Percentiles rank a stretch among this genome's conserved stretches.
phyloP scores from a whole-genome alignment of 2,888 invertebrate species.

The Cephus pulcher region DNA sequence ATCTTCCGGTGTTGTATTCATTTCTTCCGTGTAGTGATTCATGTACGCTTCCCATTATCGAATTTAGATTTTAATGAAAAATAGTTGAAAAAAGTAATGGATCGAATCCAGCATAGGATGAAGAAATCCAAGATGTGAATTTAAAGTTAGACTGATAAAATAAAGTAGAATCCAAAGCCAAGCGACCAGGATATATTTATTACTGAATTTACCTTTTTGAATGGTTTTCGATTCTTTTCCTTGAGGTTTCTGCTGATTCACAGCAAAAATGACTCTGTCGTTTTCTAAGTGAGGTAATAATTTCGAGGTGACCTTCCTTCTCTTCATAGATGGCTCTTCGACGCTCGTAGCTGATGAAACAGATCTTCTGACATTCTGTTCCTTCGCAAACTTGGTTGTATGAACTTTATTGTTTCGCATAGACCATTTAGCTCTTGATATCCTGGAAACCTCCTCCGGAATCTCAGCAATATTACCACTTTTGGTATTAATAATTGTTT shows the following conservation, averaged over 20 bases:
- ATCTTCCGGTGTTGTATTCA: background rate
- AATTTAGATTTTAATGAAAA: background rate
- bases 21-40: background rate
- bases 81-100: background rate
- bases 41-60: background rate
- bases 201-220: background rate
- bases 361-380: constrained; percentile 14
- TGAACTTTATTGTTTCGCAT: constrained; percentile 18
- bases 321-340: constrained; percentile 36
- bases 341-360: constrained; percentile 10
- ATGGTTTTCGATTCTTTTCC: background rate
- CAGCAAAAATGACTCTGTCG: constrained; percentile 23
- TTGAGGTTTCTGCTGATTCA: constrained; percentile 19
- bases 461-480: constrained; percentile 1
- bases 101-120: background rate
- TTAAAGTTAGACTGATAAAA: background rate
- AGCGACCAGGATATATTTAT: background rate
- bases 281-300: constrained; percentile 20
- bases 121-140: background rate
- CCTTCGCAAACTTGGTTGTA: constrained; percentile 18
- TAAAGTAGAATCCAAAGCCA: background rate
- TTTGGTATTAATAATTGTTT: background rate
- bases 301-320: constrained; percentile 30
- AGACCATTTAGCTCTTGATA: constrained; percentile 22
- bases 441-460: constrained; percentile 20